A percentile compares a stretch with the other conserved stretches of the same genome.
These are phyloP conservation scores for Phlogophora meticulosa DNA, from an alignment of 2,888 invertebrate species.

Conservation along the genomic window DNA sequence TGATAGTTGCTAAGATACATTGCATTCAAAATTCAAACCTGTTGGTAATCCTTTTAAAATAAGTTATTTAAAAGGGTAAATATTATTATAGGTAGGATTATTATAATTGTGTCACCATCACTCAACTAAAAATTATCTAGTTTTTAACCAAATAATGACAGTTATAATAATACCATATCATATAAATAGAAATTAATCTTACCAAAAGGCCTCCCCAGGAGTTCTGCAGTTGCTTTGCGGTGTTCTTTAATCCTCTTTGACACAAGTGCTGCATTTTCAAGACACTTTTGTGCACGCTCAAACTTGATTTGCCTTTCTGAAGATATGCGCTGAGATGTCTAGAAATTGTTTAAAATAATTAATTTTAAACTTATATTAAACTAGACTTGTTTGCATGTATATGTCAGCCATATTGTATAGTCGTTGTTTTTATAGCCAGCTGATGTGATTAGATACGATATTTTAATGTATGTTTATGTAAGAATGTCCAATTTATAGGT, in stretches of 20 bases:
- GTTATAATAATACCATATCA: too few species aligned
- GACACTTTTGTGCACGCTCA: slow-evolving; percentile 87
- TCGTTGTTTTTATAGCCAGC: slow-evolving; percentile 27
- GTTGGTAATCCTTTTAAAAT: not conserved
- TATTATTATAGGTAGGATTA: not conserved
- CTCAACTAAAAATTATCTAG: not conserved
- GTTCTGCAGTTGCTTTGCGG: slow-evolving; percentile 87
- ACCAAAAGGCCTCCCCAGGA: slow-evolving; percentile 87
- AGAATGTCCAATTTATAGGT: slow-evolving; percentile 14
- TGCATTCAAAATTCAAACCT: too few species aligned
- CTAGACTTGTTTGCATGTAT: not conserved
- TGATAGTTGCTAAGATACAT: not conserved
- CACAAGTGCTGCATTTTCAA: slow-evolving; percentile 89
- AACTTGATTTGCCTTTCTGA: slow-evolving; percentile 87
- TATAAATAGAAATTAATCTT: slow-evolving; percentile 37
- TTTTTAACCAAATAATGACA: not conserved
- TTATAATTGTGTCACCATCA: not conserved
- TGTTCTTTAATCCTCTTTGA: slow-evolving; percentile 89
- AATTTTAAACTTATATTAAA: not conserved
- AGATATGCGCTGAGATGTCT: slow-evolving; percentile 76
- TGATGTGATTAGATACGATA: slow-evolving; percentile 15
- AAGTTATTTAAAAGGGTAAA: too few species aligned
- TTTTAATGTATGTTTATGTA: slow-evolving; percentile 10
- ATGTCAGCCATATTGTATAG: slow-evolving; percentile 30
- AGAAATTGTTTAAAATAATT: slow-evolving; percentile 39